Percentiles rank a stretch among this genome's conserved stretches.
Evolutionary conservation across 2,888 invertebrate species (phyloP).

Genomic region (Eupithecia abbreviata): DNA sequence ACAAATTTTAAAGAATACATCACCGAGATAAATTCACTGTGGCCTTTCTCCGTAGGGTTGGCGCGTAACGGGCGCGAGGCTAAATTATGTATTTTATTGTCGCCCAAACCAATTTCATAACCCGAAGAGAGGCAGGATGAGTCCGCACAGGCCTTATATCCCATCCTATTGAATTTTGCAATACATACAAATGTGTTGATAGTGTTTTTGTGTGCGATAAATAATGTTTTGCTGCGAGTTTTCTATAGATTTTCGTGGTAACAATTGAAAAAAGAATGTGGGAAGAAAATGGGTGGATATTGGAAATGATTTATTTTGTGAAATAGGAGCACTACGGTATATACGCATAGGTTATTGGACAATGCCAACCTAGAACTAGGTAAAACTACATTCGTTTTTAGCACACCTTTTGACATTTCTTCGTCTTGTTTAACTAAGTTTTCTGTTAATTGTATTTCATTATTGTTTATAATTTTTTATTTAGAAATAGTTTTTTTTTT

Average conservation of each 20-base stretch:
- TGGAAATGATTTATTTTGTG: background rate
- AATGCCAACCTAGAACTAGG: background rate
- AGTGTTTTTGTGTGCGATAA: conserved; percentile 56
- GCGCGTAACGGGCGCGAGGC: conserved; percentile 51
- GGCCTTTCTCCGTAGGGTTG: conserved; percentile 40
- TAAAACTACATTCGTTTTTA: background rate
- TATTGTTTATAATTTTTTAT: too few species aligned
- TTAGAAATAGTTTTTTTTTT: too few species aligned
- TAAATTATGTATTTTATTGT: conserved; percentile 79
- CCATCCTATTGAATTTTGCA: conserved; percentile 70
- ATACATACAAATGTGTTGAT: conserved; percentile 70
- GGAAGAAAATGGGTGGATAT: conserved; percentile 14
- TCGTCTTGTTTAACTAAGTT: background rate
- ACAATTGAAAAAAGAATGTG: conserved; percentile 38
- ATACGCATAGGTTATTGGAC: background rate
- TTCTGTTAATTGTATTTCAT: background rate
- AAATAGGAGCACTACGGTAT: background rate
- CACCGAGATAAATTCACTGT: conserved; percentile 29
- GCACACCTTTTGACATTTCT: background rate
- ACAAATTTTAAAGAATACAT: conserved; percentile 1
- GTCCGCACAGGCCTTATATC: conserved; percentile 58
- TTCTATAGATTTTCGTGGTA: conserved; percentile 39
- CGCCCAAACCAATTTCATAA: conserved; percentile 74
- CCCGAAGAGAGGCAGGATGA: conserved; percentile 67
- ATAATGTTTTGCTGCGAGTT: conserved; percentile 46